Conservation (phyloP, 2,113 vertebrate genomes). For the Nipponia nippon region DNA sequence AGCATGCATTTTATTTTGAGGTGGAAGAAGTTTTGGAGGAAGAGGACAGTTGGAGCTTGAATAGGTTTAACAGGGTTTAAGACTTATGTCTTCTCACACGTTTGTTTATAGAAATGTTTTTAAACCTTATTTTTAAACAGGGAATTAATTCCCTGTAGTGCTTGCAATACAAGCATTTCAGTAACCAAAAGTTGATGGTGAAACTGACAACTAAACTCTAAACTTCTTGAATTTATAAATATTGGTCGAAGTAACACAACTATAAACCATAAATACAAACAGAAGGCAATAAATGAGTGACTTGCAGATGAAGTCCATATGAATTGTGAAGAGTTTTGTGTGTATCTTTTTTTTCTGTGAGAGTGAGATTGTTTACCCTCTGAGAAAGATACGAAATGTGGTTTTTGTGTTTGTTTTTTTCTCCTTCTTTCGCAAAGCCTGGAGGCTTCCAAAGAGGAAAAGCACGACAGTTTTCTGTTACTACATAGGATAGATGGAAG, state of each 20-base stretch:
- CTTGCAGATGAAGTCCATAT: not conserved
- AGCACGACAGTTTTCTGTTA: not conserved
- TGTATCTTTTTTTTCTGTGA: not conserved
- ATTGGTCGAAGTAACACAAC: not conserved
- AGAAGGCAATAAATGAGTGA: not conserved
- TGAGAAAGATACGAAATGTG: fast-evolving
- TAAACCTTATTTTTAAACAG: not conserved
- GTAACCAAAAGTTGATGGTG: not conserved
- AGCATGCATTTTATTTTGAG: not conserved
- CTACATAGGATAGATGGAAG: not conserved
- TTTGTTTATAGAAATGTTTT: not conserved
- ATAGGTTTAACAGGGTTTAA: not conserved
- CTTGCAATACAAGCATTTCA: not conserved
- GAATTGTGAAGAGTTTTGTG: not conserved
- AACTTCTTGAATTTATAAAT: not conserved
- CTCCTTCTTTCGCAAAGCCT: not conserved
- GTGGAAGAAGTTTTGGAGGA: not conserved
- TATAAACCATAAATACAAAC: not conserved
- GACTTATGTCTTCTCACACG: not conserved
- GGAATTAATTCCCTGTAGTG: not conserved
- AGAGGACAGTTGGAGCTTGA: not conserved
- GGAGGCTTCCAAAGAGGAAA: not conserved
- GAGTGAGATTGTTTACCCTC: not conserved
- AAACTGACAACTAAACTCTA: not conserved
- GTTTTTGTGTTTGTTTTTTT: not conserved